Evolutionary conservation across 2,888 invertebrate genomes (phyloP).

Genomic region (Harpalus rufipes): DNA sequence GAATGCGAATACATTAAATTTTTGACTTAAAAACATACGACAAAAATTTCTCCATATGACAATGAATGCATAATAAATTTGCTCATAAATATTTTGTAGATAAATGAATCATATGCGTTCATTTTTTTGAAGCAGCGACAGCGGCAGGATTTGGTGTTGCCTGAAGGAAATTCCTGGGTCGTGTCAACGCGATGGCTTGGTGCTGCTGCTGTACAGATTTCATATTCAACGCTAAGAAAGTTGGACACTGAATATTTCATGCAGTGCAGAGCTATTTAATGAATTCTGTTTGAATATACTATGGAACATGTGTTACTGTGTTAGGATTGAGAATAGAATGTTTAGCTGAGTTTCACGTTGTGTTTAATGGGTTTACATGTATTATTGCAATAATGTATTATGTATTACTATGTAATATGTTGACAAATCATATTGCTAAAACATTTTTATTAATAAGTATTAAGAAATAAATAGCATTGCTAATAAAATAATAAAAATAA

Average conservation of each 20-base stretch:
- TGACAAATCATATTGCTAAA: background rate
- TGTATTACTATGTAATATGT: background rate
- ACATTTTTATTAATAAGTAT: background rate
- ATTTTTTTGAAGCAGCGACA: background rate
- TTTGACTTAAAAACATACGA: constrained; percentile 13
- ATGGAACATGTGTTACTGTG: constrained; percentile 5
- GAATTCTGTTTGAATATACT: constrained; percentile 12
- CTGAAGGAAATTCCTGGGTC: constrained; percentile 12
- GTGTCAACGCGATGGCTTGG: constrained; percentile 4
- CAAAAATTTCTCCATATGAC: constrained; percentile 13
- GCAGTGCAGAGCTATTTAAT: constrained; percentile 3
- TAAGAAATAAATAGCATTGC: too few relatives aligned
- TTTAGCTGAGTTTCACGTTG: background rate
- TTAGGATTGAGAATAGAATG: constrained; percentile 2
- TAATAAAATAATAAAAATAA: too few relatives aligned
- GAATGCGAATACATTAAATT: constrained; percentile 7
- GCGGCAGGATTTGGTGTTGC: background rate
- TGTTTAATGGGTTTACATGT: background rate
- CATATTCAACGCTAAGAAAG: constrained; percentile 26
- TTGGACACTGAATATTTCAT: constrained; percentile 26
- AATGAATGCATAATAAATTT: constrained; percentile 19
- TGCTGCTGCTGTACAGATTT: constrained; percentile 29
- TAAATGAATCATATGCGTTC: constrained; percentile 9
- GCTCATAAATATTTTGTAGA: constrained; percentile 18
- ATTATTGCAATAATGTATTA: background rate